Base-by-base conservation (phyloP, 2,888 invertebrate species). In the Agrochola lota region DNA sequence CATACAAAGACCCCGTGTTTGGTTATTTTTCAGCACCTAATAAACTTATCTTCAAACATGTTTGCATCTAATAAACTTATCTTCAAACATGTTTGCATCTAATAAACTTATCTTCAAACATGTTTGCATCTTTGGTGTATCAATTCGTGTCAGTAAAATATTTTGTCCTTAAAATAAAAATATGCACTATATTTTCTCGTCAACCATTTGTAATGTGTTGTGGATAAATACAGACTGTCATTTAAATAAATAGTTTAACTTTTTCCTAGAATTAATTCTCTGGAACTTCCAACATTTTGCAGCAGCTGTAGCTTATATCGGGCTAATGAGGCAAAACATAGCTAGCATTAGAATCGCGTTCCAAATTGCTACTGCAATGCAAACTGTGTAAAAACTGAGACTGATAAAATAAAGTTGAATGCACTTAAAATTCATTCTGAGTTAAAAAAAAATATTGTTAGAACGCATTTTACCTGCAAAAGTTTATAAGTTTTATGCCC, bases 291-390 rank as follows among this genome's bases (percentile, higher is more conserved):
- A 62, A 49, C 66, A 57, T 67, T 76, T 62, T 15, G 62, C 60
- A 62, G 62, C 81, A 71, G 77, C 77, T 68, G 67, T 23, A 67
- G 40, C 62, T 57, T n/a, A 71, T 59, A 59, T 43, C 26, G 15
- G 4, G 62, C 49, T 71, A 68, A 81, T 71, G 71, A 77, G 26
- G 62, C 77, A 80, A 80, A 80, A 80, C 80, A 59, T 43, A 67
- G 64, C 46, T 49, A 57, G 30, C 40, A 67, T 52, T 81, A 80
- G 40, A 59, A 77, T 52, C 23, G 23, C 15, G 52, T 35, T 75
- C n/a, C 64, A 63, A 79, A 80, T 59, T 66, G 52, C 64, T 52
- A 30, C 52, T 69, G 30, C 43, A 43, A 52, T 52, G 30, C 20
- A 43, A 68, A 57, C 35, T 49, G 9, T 4, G 26, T 23, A 30